Percentiles rank a stretch among this genome's conserved stretches.
Evolutionary conservation across 2,113 vertebrate species (phyloP).

Genomic region (Nycticorax nycticorax): DNA sequence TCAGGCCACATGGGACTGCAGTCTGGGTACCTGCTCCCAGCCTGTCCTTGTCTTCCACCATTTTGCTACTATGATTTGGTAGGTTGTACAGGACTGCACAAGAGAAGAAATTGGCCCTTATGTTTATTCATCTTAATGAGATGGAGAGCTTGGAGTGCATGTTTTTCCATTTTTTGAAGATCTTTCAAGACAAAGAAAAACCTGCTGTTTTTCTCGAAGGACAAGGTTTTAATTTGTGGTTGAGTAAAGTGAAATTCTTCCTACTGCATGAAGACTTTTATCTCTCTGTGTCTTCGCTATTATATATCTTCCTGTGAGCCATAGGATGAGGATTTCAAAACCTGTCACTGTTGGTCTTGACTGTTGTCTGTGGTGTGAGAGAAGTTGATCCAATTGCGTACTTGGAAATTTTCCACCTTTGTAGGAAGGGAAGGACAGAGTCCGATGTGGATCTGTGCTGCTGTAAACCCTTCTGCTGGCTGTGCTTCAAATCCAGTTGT

Average conservation of each 20-base stretch:
- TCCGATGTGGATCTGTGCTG: neutral
- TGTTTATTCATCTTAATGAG: neutral
- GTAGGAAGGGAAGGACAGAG: neutral
- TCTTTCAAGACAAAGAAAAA: neutral
- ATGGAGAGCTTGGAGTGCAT: neutral
- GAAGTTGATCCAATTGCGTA: accelerated
- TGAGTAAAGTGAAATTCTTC: neutral
- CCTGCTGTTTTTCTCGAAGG: neutral
- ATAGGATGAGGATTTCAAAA: neutral
- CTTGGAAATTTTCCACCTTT: neutral
- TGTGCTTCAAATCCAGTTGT: neutral
- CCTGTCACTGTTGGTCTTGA: neutral
- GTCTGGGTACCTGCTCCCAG: neutral
- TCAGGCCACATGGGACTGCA: accelerated
- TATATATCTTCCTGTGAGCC: neutral
- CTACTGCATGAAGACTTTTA: neutral
- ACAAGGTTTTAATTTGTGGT: neutral
- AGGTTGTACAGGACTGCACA: neutral
- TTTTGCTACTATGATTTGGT: neutral
- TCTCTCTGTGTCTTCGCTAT: neutral
- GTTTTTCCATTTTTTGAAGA: neutral
- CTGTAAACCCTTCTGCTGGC: neutral
- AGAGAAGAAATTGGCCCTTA: neutral
- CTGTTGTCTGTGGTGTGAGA: neutral
- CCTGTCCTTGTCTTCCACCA: neutral